Conservation (phyloP, 2,888 invertebrate species). For the Chesias legatella region DNA sequence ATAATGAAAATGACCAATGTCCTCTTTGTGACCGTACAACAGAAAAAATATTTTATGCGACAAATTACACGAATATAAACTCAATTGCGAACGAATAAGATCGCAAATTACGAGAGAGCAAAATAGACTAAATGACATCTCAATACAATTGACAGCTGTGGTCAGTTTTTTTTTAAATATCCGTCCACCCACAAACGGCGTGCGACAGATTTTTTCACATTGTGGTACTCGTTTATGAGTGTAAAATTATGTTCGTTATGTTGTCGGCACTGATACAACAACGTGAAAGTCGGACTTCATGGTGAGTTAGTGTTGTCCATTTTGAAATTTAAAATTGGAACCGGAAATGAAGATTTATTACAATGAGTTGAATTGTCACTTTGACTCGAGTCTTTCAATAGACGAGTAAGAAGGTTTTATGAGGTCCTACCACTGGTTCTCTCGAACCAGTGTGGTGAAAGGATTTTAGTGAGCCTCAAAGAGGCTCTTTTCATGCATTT, state of each 20-base stretch:
- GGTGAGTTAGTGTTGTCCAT: too few relatives aligned
- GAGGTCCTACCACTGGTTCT: too few relatives aligned
- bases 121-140: conserved; percentile 49
- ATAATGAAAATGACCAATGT: conserved; percentile 55
- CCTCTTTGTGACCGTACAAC: conserved; percentile 41
- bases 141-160: conserved; percentile 73
- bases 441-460: too few relatives aligned
- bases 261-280: conserved; percentile 7
- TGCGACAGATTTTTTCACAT: conserved; percentile 42
- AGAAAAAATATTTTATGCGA: background rate
- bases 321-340: too few relatives aligned
- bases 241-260: conserved; percentile 21
- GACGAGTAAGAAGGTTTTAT: too few relatives aligned
- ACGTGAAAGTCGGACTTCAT: background rate
- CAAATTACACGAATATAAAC: conserved; percentile 21
- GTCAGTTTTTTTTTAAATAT: conserved; percentile 48
- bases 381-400: too few relatives aligned
- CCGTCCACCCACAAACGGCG: conserved; percentile 32
- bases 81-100: too few relatives aligned
- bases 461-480: too few relatives aligned
- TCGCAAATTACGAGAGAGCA: too few relatives aligned
- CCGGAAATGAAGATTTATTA: too few relatives aligned
- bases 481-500: too few relatives aligned
- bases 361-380: too few relatives aligned
- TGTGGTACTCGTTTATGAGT: conserved; percentile 43